Evolutionary conservation across 64 coral and sea anemone genomes (phyloP).

Genomic region (Montipora foliosa): DNA sequence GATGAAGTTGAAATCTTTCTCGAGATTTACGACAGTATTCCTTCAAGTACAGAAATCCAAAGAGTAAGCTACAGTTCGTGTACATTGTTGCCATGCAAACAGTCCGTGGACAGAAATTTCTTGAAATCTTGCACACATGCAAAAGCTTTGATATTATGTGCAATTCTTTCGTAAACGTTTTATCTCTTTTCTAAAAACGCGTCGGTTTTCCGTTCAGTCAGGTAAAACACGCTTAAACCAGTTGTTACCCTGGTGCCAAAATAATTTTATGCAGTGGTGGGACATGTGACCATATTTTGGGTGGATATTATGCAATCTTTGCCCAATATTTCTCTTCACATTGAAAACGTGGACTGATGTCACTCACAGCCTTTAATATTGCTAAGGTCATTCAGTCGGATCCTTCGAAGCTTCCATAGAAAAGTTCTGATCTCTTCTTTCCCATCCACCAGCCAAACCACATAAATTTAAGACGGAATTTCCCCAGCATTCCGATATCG

Average conservation of each 20-base stretch:
- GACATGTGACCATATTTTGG: constrained; percentile 39
- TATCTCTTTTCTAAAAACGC: background rate
- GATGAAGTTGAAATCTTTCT: constrained; percentile 94
- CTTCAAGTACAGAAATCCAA: constrained; percentile 63
- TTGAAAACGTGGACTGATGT: constrained; percentile 52
- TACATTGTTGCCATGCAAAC: constrained; percentile 74
- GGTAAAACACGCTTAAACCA: constrained; percentile 4
- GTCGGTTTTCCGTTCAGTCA: background rate
- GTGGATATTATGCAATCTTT: constrained; percentile 54
- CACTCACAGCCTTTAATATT: background rate
- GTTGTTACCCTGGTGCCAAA: constrained; percentile 37
- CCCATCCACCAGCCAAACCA: too few relatives aligned
- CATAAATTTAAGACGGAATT: background rate
- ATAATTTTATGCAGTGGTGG: constrained; percentile 10
- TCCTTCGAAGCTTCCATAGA: background rate
- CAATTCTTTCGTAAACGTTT: background rate
- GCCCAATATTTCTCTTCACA: background rate
- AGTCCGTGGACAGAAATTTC: background rate
- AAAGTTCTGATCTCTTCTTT: background rate
- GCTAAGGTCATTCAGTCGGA: background rate
- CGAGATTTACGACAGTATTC: constrained; percentile 96
- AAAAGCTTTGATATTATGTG: too few relatives aligned
- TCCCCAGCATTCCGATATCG: background rate
- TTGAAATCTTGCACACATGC: background rate
- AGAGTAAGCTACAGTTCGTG: constrained; percentile 59